A percentile compares a stretch with the other conserved stretches of the same genome.
phyloP scores from a whole-genome alignment of 2,888 invertebrate species.

The Microctonus brassicae region DNA sequence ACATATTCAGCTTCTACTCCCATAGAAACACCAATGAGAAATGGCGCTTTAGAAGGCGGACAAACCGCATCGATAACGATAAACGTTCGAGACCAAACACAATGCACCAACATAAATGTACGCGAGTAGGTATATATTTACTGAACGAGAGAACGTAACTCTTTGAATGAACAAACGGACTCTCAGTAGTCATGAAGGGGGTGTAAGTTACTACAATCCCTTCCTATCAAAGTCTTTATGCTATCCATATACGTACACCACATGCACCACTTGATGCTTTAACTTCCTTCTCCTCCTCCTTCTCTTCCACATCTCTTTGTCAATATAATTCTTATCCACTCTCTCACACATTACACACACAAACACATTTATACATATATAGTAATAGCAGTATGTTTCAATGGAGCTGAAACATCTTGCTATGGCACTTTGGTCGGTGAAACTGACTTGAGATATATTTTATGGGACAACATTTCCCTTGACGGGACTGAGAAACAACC shows the following conservation, averaged over 20 bases:
- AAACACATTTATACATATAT: background rate
- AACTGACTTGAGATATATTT: slow-evolving; percentile 57
- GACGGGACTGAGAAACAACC: slow-evolving; percentile 52
- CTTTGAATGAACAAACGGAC: background rate
- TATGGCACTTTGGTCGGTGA: slow-evolving; percentile 46
- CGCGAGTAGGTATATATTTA: background rate
- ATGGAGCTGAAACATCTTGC: slow-evolving; percentile 57
- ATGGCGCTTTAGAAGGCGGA: background rate
- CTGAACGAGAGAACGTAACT: slow-evolving; percentile 8
- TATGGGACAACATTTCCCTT: slow-evolving; percentile 58
- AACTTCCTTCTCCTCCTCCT: background rate
- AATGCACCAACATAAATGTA: slow-evolving; percentile 3
- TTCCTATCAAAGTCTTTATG: background rate
- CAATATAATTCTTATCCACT: too few species aligned
- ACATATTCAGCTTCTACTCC: too few species aligned
- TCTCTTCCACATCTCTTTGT: background rate
- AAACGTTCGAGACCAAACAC: slow-evolving; percentile 33
- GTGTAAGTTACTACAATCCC: background rate
- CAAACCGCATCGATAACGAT: slow-evolving; percentile 41
- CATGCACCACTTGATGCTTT: background rate
- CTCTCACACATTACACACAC: background rate
- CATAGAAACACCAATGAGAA: background rate
- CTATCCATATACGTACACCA: background rate
- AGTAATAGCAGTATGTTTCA: slow-evolving; percentile 39
- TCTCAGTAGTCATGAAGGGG: background rate